These are phyloP conservation scores for Thalpophila matura DNA, from an alignment of 2,888 invertebrate species.

Conservation along the genomic window DNA sequence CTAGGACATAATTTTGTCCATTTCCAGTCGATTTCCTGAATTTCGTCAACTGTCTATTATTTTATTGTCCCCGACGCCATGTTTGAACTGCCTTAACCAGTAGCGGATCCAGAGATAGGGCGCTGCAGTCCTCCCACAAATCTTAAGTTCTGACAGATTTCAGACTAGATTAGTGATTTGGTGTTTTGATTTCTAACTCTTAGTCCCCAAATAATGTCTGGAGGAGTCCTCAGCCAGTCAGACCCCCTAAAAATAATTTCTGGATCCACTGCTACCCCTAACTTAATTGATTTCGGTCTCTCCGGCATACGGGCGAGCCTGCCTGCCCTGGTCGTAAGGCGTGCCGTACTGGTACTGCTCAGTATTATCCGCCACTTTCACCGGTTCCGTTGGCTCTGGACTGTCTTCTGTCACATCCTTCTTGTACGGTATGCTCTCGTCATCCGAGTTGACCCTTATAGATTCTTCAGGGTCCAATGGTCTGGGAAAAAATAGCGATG, in stretches of 20 bases:
- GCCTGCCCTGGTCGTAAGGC: constrained; percentile 56
- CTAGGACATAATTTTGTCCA: neutral
- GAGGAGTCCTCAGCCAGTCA: no score
- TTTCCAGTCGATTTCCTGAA: neutral
- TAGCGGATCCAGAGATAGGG: no score
- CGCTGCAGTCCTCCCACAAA: no score
- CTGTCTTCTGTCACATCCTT: constrained; percentile 83
- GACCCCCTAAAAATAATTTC: no score
- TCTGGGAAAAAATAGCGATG: constrained; percentile 58
- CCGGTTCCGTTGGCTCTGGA: constrained; percentile 80
- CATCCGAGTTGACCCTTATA: constrained; percentile 84
- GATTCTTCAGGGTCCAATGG: constrained; percentile 86
- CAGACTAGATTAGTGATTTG: no score
- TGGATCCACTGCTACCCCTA: no score
- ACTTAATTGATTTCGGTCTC: constrained; percentile 86
- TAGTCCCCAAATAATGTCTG: no score
- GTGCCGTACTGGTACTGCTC: constrained; percentile 72
- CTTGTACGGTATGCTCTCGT: constrained; percentile 88
- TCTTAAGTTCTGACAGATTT: no score
- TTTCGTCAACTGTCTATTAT: neutral
- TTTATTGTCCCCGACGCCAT: constrained; percentile 19
- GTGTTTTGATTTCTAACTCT: no score
- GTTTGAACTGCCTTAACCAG: neutral
- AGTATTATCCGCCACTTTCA: constrained; percentile 75
- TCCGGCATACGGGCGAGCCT: constrained; percentile 77